Evolutionary conservation across 1,140 invertebrate genomes (phyloP), one percentile per base, ranked within the genome.

Genomic region (Lasaia peninsularis): DNA sequence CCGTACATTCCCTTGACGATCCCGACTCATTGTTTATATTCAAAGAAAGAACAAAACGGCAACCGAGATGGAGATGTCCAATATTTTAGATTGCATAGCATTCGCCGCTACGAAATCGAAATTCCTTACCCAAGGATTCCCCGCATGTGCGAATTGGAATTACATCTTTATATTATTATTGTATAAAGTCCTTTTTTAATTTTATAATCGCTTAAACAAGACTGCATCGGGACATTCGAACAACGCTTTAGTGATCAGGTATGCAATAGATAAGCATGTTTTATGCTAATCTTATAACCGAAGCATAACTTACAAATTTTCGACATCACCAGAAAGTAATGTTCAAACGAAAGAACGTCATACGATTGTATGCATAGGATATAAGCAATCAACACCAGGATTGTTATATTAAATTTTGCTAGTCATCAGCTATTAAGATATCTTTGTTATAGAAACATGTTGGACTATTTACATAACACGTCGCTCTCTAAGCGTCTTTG

Each of bases 1-100:
- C n/a, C 34, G 34, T 37, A 37, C 78, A 87, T 87, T 86, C 84
- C 75, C 75, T 75, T 81, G 78, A 78, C 75, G 78, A 78, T 77
- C 75, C 79, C 78, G 74, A 71, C 76, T 86, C 82, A 86, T 88
- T 86, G 82, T 86, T 86, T 71, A 67, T 68, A 73, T 69, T 67
- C 67, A 87, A 74, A 81, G 79, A 80, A 87, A 85, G 75, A 88
- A 64, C 78, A 86, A 88, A 86, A 86, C 75, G 70, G 69, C 71
- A 76, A 75, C 72, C 70, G 74, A 88, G 83, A 88, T 88, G 83
- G 83, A 86, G 83, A 85, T 88, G 80, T 88, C 85, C 80, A 88
- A 88, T 88, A 88, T 88, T 88, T 88, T 82, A 88, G 85, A 86
- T 88, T 80, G 85, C 85, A 88, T 85, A 85, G 83, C 84, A 87